These are phyloP conservation scores for Apamea sordens DNA, from an alignment of 2,888 invertebrate genomes.

Conservation along the genomic window DNA sequence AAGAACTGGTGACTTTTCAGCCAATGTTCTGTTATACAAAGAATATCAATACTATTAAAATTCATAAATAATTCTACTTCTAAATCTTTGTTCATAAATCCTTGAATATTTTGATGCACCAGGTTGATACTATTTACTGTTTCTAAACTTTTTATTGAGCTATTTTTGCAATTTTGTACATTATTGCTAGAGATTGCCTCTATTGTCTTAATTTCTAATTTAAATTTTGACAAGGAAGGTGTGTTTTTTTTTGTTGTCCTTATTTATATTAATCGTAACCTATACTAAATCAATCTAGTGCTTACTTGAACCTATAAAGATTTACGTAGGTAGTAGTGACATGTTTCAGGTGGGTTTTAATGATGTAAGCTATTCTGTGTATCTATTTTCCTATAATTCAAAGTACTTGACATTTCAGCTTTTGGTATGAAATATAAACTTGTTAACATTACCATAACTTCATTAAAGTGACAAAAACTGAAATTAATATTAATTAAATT, in stretches of 20 bases:
- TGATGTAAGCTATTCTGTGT: not conserved
- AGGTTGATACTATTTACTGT: too few relatives aligned
- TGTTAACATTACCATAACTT: slow-evolving; percentile 20
- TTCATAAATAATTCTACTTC: too few relatives aligned
- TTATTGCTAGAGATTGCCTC: too few relatives aligned
- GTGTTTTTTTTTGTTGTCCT: not conserved
- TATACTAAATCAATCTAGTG: not conserved
- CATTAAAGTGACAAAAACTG: not conserved
- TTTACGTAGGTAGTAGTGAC: slow-evolving; percentile 7
- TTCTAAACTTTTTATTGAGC: too few relatives aligned
- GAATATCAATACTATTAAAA: too few relatives aligned
- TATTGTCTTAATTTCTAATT: too few relatives aligned
- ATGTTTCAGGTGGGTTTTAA: slow-evolving; percentile 4
- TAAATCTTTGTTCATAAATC: too few relatives aligned
- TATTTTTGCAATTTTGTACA: too few relatives aligned
- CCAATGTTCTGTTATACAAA: too few relatives aligned
- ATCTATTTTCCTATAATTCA: slow-evolving; percentile 25
- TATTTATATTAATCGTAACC: not conserved
- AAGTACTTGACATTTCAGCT: slow-evolving; percentile 42
- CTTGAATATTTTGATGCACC: too few relatives aligned
- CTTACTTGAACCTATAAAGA: not conserved
- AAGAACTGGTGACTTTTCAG: too few relatives aligned
- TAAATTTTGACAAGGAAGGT: too few relatives aligned
- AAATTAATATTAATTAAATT: not conserved
- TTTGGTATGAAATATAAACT: slow-evolving; percentile 44